Evolutionary conservation across 1,140 invertebrate genomes (phyloP), one percentile per base, ranked within the genome.

Genomic region (Trinorchestia longiramus): DNA sequence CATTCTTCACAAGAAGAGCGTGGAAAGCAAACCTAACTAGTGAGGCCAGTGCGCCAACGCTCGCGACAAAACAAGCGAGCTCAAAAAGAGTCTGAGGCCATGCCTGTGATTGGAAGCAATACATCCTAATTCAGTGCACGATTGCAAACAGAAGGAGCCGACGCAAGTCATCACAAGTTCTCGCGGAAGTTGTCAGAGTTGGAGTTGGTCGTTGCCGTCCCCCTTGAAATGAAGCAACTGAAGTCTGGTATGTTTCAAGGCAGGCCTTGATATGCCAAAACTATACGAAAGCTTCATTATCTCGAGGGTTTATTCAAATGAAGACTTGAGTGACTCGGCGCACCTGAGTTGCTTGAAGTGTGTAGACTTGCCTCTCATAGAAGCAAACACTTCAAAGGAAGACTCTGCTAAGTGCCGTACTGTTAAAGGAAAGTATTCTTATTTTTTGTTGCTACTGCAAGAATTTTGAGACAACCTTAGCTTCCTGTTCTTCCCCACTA

Each of bases 221-320:
- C 88, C 43, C 88, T 43, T 90, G 88, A 42, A 90, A 90, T 90
- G 88, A 90, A 41, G 43, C 88, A 90, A 90, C 88, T 90, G 43
- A 90, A 90, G 88, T 90, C 88, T 90, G 88, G 28, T 28, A 90
- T 11, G 43, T 90, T 90, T 41, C 41, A 42, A 90, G 88, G 88
- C 88, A 42, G 28, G 41, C 43, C 43, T 90, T 90, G 88, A 90
- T 90, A 17, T 90, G 88, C 62, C 62, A 77, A 77, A 77, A 77
- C 62, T 77, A 36, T 77, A 77, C 62, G 62, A 77, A 15, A 28
- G 62, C 62, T 77, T 77, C 62, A 77, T 77, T 77, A 77, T 77
- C 62, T 77, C 62, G 28, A 77, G 62, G 62, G 15, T 28, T 36
- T 77, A 77, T 77, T 77, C 62, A 77, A 11, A 77, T 77, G 62